These are phyloP conservation scores for Malthinus seriepunctatus DNA, from an alignment of 2,888 invertebrate species.

Conservation along the genomic window DNA sequence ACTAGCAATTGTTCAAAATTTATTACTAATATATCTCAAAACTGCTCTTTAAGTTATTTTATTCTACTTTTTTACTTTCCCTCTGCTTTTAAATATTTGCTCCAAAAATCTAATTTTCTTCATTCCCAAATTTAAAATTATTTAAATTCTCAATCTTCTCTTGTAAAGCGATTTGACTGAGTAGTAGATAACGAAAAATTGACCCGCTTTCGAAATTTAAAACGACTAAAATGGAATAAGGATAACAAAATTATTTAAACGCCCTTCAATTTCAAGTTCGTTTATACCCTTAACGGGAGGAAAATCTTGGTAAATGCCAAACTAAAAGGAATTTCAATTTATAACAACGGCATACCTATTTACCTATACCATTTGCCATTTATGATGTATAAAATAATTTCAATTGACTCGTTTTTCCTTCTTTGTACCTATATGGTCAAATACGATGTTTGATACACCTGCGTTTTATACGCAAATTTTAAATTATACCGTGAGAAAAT, in stretches of 20 bases:
- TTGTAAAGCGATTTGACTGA: too few species aligned
- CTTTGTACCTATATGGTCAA: conserved; percentile 23
- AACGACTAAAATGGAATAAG: background rate
- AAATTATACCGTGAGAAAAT: conserved; percentile 32
- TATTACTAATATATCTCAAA: too few species aligned
- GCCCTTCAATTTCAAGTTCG: conserved; percentile 17
- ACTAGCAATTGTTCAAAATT: too few species aligned
- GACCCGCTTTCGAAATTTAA: too few species aligned
- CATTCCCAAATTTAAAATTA: too few species aligned
- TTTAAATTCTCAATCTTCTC: too few species aligned
- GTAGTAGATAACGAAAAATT: too few species aligned
- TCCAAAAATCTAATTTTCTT: too few species aligned
- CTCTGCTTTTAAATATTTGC: too few species aligned
- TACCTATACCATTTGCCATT: too few species aligned
- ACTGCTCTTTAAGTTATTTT: too few species aligned
- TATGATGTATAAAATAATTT: conserved; percentile 32
- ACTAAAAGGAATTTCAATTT: conserved; percentile 30
- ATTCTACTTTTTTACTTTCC: too few species aligned
- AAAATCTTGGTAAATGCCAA: conserved; percentile 14
- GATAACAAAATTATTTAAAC: conserved; percentile 7
- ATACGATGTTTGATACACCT: conserved; percentile 27
- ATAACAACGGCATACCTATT: conserved; percentile 29
- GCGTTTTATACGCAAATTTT: conserved; percentile 31
- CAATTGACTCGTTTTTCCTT: conserved; percentile 32
- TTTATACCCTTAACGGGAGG: conserved; percentile 15